Base-by-base conservation (phyloP, 2,113 vertebrate genomes). In the Poecilia latipinna region DNA sequence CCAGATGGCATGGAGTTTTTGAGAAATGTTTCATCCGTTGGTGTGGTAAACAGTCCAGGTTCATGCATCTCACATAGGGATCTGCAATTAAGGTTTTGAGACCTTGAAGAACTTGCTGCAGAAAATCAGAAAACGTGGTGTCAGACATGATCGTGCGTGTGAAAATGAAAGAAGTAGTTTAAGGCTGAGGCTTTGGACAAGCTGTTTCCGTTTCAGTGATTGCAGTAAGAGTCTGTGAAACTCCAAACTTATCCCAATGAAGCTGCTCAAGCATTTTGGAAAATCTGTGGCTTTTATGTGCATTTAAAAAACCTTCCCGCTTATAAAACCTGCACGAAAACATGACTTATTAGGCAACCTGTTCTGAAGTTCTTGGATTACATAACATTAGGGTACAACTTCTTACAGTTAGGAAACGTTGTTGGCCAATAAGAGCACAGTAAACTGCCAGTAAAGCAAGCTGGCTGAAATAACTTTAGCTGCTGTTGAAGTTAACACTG, bases 1-100 rank as follows among this genome's bases (percentile, higher is more conserved):
- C 75, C 77, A 80, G 77, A 84, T 61, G n/a, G 29, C 4, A 0
- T 0, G 85, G 85, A 88, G 37, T 91, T 91, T 90, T 82, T 72
- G 83, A 0, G 1, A 65, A 88, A 74, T 37, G 39, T 82, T 51
- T 65, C 7, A 61, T 33, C 7, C 6, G 32, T 29, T 35, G 35
- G 0, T 32, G 2, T 44, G 35, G 68, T 70, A 90, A 85, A 24
- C 3, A 0, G n/a, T 22, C 0, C 22, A 54, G 2, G 8, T 51
- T 54, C 0, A 12, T 22, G 13, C 33, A 8, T 65, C 8, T 48
- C 10, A 62, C 12, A 13, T 32, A 1, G 3, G 39, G 5, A 65
- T 77, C 72, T 61, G 68, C 29, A 84, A 72, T 61, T 54, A 65
- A 24, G 26, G 64, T 61, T 26, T 32, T 17, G 51, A 19, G 29